Evolutionary conservation across 2,888 invertebrate species (phyloP), one percentile per base, ranked within the genome.

Genomic region (Pyrrhia umbra): DNA sequence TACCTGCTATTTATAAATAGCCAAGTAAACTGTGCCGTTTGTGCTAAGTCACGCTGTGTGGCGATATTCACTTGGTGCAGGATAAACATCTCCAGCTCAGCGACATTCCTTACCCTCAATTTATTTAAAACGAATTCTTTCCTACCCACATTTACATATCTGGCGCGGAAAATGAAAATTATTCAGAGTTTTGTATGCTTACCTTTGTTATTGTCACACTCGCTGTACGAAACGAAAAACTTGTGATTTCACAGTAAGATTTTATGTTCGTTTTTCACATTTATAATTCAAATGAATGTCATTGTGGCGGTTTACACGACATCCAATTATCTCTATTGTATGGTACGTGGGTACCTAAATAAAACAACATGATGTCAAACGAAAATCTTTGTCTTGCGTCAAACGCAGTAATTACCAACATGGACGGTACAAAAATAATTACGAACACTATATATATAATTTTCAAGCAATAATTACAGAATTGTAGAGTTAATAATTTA

Each of bases 101-200:
- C 58, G 39, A 65, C 56, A 73, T 71, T 34, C 46, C 46, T 34
- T 54, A 45, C 45, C 50, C 50, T 66, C 59, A 58, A 74, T 74
- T 72, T 40, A 56, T 71, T 77, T 67, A 59, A 59, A 77, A 54
- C 67, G 67, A 67, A 74, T 76, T 72, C 67, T 62, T 66, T 42
- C 40, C 27, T 18, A 47, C 52, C 62, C 56, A 39, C 56, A 72
- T 76, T 76, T 76, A 67, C 72, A 76, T 74, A 76, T 59, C 51
- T 59, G 76, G 62, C 67, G 77, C 34, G 72, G 56, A 74, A 70
- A 66, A 71, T 74, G 54, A 55, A 74, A 76, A 66, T 76, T 71
- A 66, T 76, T 61, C 76, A 34, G 27, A 61, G 54, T 58, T 50
- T 39, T 58, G 68, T 58, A 58, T 58, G 34, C 34, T 34, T 6